phyloP scores from a whole-genome alignment of 2,797 vertebrate species.

The Sebastes vulpes region DNA sequence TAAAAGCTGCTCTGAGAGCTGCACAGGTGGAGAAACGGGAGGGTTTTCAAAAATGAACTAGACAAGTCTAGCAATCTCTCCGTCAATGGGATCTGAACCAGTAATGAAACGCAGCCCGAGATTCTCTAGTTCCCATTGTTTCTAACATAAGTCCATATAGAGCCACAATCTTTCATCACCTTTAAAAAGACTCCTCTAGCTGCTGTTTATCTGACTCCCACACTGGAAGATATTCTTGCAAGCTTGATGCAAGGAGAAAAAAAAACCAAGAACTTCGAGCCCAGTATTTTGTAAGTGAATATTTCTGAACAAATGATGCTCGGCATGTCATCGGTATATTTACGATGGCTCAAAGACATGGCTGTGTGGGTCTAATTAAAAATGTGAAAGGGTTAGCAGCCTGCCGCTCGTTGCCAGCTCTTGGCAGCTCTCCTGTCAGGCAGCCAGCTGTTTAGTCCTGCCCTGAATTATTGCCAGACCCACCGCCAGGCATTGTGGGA shows the following conservation, averaged over 20 bases:
- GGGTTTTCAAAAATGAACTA: background rate
- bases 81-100: background rate
- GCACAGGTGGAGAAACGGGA: background rate
- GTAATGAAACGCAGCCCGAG: background rate
- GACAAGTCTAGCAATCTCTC: background rate
- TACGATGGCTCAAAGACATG: conserved; percentile 99
- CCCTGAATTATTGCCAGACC: conserved; percentile 93
- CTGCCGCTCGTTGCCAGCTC: conserved; percentile 95
- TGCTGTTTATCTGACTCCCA: conserved; percentile 37
- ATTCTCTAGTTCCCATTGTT: background rate
- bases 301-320: conserved; percentile 90
- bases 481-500: conserved; percentile 92
- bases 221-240: conserved; percentile 45
- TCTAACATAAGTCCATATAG: background rate
- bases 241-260: conserved; percentile 50
- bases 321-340: conserved; percentile 95
- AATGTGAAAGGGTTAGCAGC: conserved; percentile 99
- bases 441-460: conserved; percentile 99
- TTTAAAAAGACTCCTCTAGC: background rate
- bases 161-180: conserved; percentile 1
- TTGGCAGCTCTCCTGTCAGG: conserved; percentile 96
- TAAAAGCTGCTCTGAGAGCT: background rate
- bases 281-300: conserved; percentile 86
- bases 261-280: conserved; percentile 40
- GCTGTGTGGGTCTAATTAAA: conserved; percentile 99